A percentile compares a stretch with the other conserved stretches of the same genome.
These are phyloP conservation scores for Ophonus ardosiacus DNA, from an alignment of 2,888 invertebrate genomes.

Conservation along the genomic window DNA sequence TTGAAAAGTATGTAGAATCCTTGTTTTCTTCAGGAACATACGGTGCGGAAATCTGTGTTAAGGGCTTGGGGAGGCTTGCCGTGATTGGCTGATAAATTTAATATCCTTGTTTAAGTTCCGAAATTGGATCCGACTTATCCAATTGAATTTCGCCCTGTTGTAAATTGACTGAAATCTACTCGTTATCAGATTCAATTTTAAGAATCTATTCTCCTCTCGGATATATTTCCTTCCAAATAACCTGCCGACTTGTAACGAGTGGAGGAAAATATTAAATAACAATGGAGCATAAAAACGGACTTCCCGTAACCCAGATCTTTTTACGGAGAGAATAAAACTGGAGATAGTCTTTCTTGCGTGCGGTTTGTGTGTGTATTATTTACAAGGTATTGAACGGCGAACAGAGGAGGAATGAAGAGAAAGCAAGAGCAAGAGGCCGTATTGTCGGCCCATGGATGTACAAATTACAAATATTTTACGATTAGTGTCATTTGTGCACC, in stretches of 20 bases:
- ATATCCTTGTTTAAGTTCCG: conserved; percentile 45
- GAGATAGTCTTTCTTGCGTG: conserved; percentile 27
- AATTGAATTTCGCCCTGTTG: conserved; percentile 33
- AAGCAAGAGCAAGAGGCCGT: conserved; percentile 8
- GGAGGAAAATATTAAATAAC: conserved; percentile 42
- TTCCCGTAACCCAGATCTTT: conserved; percentile 46
- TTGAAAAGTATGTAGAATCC: neutral
- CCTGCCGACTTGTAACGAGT: conserved; percentile 9
- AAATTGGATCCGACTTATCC: conserved; percentile 42
- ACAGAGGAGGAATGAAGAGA: conserved; percentile 10
- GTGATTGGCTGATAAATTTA: conserved; percentile 45
- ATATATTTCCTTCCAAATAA: conserved; percentile 33
- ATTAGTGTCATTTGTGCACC: conserved; percentile 60
- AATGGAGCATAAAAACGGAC: conserved; percentile 19
- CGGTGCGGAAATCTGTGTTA: neutral
- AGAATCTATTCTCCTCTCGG: conserved; percentile 31
- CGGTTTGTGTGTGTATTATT: conserved; percentile 42
- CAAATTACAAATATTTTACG: conserved; percentile 61
- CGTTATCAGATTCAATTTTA: conserved; percentile 46
- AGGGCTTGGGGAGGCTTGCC: neutral
- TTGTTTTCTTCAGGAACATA: neutral
- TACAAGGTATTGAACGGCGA: conserved; percentile 57
- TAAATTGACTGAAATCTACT: conserved; percentile 46
- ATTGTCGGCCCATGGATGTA: conserved; percentile 44
- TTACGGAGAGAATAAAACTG: conserved; percentile 29